phyloP scores from a whole-genome alignment of 2,888 invertebrate genomes.

The Drosophila nr. perissopoda region DNA sequence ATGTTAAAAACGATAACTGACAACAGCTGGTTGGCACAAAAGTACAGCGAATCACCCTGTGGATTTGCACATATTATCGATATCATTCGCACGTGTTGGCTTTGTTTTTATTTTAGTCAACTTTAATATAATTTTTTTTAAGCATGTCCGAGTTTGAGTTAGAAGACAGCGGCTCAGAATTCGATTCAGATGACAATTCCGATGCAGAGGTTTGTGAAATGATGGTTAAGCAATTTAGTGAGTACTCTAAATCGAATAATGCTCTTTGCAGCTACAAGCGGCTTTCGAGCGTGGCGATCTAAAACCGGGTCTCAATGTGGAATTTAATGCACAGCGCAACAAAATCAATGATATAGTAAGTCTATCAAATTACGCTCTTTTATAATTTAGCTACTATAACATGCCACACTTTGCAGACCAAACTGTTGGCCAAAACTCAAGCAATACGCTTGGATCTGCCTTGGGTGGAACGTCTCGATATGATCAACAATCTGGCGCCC shows the following conservation, averaged over 20 bases:
- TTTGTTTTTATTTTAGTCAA: slow-evolving; percentile 61
- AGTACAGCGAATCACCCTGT: slow-evolving; percentile 18
- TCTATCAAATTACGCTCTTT: slow-evolving; percentile 37
- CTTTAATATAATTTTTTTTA: slow-evolving; percentile 21
- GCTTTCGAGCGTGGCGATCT: slow-evolving; percentile 94
- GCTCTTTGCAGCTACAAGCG: slow-evolving; percentile 91
- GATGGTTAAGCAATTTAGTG: background rate
- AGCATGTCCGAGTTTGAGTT: slow-evolving; percentile 73
- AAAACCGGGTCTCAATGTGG: slow-evolving; percentile 93
- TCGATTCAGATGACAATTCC: slow-evolving; percentile 80
- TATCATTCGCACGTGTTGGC: slow-evolving; percentile 64
- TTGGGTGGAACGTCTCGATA: slow-evolving; percentile 95
- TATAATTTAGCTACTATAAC: background rate
- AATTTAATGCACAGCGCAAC: slow-evolving; percentile 87
- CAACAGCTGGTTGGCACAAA: slow-evolving; percentile 18
- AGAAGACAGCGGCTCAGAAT: slow-evolving; percentile 79
- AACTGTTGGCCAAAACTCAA: slow-evolving; percentile 89
- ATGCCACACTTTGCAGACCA: slow-evolving; percentile 63
- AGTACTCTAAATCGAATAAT: background rate
- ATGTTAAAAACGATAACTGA: background rate
- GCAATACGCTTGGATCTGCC: slow-evolving; percentile 90
- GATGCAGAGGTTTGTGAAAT: slow-evolving; percentile 81
- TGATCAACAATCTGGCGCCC: slow-evolving; percentile 91
- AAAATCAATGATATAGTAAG: slow-evolving; percentile 91
- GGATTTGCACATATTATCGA: slow-evolving; percentile 35